Evolutionary conservation across 1,140 invertebrate species (phyloP), one percentile per base, ranked within the genome.

Genomic region (Zophobas morio): DNA sequence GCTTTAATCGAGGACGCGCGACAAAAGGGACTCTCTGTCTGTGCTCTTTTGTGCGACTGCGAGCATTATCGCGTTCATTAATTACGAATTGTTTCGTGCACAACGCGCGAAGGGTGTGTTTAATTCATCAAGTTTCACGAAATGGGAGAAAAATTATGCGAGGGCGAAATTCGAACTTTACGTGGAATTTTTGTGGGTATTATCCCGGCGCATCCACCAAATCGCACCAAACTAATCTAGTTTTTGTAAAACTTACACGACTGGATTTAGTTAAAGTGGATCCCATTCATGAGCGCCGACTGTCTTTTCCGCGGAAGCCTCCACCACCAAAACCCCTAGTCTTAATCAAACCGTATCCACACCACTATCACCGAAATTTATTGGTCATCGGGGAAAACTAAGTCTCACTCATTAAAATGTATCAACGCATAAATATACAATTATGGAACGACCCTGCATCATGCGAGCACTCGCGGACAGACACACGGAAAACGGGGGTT

Each of bases 231-330:
- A 20, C 20, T 20, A 20, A 20, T 20, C 20, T 20, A 20, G 20
- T 20, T 20, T 20, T 20, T 20, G 20, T 20, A 20, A 20, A 20
- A 75, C 84, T 86, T 81, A 86, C 83, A 78, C 84, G 82, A 81
- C 84, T 85, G 78, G 84, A 75, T 76, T 86, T 86, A 63, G 85
- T 86, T 78, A 86, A 82, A 81, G 83, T 85, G 84, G 85, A 84
- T 82, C 85, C 85, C 85, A 86, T 86, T 86, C 85, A 86, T 85
- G 75, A 82, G 82, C 42, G 8, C 51, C 37, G 37, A 8, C 6
- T 32, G 32, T 40, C 37, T 57, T 6, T 46, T 66, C 71, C 56
- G 37, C 34, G 42, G 56, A n/a, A 77, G 49, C 42, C 63, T 39
- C 34, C 49, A 36, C 72, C 72, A 33, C 35, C 20, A 20, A 20